Evolutionary conservation across 2,113 vertebrate genomes (phyloP).

Genomic region (Bambusicola thoracicus): DNA sequence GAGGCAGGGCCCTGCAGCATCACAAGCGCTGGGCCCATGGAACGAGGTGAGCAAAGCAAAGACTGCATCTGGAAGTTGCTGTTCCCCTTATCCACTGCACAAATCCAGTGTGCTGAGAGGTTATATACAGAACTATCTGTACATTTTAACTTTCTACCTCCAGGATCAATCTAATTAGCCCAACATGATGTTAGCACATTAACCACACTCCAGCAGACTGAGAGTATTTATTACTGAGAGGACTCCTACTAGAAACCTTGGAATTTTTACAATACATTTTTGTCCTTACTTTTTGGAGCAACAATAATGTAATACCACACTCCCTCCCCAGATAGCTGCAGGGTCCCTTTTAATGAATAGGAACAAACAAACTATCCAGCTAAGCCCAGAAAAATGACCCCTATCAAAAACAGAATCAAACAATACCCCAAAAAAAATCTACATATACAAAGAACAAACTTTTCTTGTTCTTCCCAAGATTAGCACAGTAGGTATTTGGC

Average conservation of each 20-base stretch:
- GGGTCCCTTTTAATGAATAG: slow-evolving; percentile 67
- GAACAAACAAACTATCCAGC: slow-evolving; percentile 65
- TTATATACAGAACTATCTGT: background rate
- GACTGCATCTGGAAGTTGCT: background rate
- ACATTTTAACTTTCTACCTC: slow-evolving; percentile 9
- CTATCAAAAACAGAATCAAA: slow-evolving; percentile 62
- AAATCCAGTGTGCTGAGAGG: background rate
- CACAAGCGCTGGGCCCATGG: background rate
- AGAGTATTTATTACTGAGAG: slow-evolving; percentile 46
- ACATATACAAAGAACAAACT: slow-evolving; percentile 48
- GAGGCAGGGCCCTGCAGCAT: background rate
- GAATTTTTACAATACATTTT: slow-evolving; percentile 66
- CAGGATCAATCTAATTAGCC: slow-evolving; percentile 40
- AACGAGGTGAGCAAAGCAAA: background rate
- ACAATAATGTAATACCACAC: slow-evolving; percentile 58
- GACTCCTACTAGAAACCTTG: slow-evolving; percentile 47
- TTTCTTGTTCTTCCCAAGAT: slow-evolving; percentile 53
- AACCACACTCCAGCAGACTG: slow-evolving; percentile 22
- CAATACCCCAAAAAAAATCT: slow-evolving; percentile 63
- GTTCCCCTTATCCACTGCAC: background rate
- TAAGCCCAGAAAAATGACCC: slow-evolving; percentile 51
- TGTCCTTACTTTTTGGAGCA: slow-evolving; percentile 62
- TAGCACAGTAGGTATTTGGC: slow-evolving; percentile 57
- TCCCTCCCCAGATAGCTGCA: slow-evolving; percentile 52
- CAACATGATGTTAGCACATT: slow-evolving; percentile 15